Evolutionary conservation across 2,113 vertebrate species (phyloP), one percentile per base, ranked within the genome.

Genomic region (Oncorhynchus keta): DNA sequence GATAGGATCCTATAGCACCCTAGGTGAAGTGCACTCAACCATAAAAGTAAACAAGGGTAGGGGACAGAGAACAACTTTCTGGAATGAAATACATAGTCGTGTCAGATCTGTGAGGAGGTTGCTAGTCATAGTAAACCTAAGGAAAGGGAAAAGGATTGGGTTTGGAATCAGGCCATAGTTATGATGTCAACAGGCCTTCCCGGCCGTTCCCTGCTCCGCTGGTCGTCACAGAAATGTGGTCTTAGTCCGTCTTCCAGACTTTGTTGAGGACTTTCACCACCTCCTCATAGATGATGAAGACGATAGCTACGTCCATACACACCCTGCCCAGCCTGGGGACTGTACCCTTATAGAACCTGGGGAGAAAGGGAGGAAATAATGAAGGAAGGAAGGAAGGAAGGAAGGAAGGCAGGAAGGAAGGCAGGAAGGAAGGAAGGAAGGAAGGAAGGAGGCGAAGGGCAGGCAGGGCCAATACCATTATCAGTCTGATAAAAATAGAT

Each of bases 211-310:
- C 20, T 22, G n/a, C 20, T 62, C 59, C n/a, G 7, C n/a, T 11
- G n/a, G 59, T 68, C 76, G 77, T 24, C 39, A 18, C 39, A 8
- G 3, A 12, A 24, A 28, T 70, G 72, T 14, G 7, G 12, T 26
- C 78, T 97, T 90, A 98, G 81, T 99, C 96, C 0, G 96, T 99
- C 91, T 96, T 97, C 97, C 97, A 99, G 61, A 98, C 94, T 3
- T 93, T 89, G 93, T 98, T 97, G 76, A 99, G 94, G 30, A 95
- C 61, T 88, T 98, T 99, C 39, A 99, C 97, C 22, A 99, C 97
- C 73, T 99, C 97, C 18, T 99, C 97, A 0, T 99, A 99, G 91
- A 99, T 99, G 62, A 99, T 88, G 59, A 99, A 99, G 85, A 99
- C 97, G 0, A 99, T 98, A 81, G 97, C 97, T 72, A 99, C 97